These are phyloP conservation scores for Pollenia griseotomentosa DNA, from an alignment of 2,888 invertebrate genomes.

Conservation along the genomic window DNA sequence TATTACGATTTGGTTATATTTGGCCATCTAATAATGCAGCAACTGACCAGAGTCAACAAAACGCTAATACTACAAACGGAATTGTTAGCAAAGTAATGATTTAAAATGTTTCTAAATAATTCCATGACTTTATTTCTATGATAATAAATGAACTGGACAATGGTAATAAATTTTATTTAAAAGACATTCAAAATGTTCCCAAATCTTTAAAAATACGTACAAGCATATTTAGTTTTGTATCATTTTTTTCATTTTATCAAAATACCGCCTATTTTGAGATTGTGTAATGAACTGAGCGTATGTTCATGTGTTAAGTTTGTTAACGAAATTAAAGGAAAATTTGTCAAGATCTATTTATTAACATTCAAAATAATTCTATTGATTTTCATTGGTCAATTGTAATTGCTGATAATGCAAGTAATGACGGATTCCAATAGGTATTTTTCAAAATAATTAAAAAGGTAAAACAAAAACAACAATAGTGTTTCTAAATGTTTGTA, in stretches of 20 bases:
- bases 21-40: constrained; percentile 51
- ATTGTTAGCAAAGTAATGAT: neutral
- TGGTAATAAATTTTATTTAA: constrained; percentile 54
- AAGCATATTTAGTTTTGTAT: no score
- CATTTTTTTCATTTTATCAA: neutral
- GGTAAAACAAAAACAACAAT: constrained; percentile 36
- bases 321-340: constrained; percentile 57
- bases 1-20: constrained; percentile 11
- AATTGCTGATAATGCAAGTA: constrained; percentile 48
- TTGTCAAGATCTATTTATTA: constrained; percentile 43
- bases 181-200: constrained; percentile 23
- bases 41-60: constrained; percentile 3
- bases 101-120: constrained; percentile 10
- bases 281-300: constrained; percentile 3
- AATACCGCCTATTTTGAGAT: constrained; percentile 60
- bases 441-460: constrained; percentile 20
- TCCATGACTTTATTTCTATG: constrained; percentile 47
- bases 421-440: constrained; percentile 35
- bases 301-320: constrained; percentile 38
- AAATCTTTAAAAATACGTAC: neutral
- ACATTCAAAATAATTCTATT: constrained; percentile 62
- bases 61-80: constrained; percentile 11
- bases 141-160: constrained; percentile 20
- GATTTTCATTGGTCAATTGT: constrained; percentile 70
- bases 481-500: neutral